phyloP scores from a whole-genome alignment of 2,888 invertebrate species.

The Exephanes ischioxanthus region DNA sequence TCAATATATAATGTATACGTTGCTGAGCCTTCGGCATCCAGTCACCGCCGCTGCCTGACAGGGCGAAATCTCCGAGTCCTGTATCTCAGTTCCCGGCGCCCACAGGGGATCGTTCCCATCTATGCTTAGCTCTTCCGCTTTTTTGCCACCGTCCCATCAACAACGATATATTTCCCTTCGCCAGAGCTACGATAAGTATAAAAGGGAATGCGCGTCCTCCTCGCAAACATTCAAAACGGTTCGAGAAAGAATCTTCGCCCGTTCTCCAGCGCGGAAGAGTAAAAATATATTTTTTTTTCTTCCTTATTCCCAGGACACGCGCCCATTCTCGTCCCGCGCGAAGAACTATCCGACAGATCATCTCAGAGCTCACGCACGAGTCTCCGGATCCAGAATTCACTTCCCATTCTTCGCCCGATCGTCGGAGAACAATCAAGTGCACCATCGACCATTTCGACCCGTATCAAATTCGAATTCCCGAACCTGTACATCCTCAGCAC shows the following conservation, averaged over 20 bases:
- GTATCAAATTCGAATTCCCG: constrained; percentile 49
- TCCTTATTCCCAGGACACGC: neutral
- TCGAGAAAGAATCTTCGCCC: neutral
- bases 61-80: constrained; percentile 17
- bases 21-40: constrained; percentile 16
- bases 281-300: neutral
- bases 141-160: constrained; percentile 21
- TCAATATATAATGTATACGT: constrained; percentile 43
- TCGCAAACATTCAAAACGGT: neutral
- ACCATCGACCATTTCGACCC: constrained; percentile 14
- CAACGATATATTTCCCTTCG: constrained; percentile 34
- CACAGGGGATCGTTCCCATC: neutral
- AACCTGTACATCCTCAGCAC: neutral
- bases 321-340: neutral
- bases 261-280: neutral
- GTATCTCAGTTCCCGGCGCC: constrained; percentile 13
- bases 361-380: too few species aligned
- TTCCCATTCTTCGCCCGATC: neutral
- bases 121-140: neutral
- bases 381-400: neutral
- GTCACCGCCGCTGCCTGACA: constrained; percentile 18
- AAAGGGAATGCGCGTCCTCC: neutral
- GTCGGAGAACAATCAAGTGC: constrained; percentile 2
- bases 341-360: neutral
- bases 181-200: constrained; percentile 10